phyloP scores from a whole-genome alignment of 2,888 invertebrate species.

The Acrobeloides nanus region DNA sequence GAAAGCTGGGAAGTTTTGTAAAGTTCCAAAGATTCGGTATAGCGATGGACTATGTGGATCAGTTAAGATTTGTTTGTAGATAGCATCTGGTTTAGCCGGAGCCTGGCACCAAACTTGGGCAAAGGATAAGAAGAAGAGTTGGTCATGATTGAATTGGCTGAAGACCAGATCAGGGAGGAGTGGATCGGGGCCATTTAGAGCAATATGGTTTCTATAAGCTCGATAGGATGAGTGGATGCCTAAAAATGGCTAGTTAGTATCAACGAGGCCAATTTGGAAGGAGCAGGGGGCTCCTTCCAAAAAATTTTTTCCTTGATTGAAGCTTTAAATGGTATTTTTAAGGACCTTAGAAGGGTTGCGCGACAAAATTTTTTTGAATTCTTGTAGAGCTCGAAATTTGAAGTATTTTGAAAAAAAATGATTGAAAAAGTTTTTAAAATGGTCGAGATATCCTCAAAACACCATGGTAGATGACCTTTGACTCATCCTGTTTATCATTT shows the following conservation, averaged over 20 bases:
- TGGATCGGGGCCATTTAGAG: constrained; percentile 38
- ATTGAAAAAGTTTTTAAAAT: too few relatives aligned
- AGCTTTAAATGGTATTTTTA: too few relatives aligned
- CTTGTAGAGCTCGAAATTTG: too few relatives aligned
- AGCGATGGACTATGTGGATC: constrained; percentile 45
- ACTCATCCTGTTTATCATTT: too few relatives aligned
- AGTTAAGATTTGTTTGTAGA: constrained; percentile 25
- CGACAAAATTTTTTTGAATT: too few relatives aligned
- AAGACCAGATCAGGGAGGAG: constrained; percentile 36
- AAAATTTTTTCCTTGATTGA: too few relatives aligned
- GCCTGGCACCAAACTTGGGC: constrained; percentile 41
- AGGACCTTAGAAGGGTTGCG: too few relatives aligned
- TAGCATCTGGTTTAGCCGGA: constrained; percentile 18
- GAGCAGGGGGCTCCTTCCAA: too few relatives aligned
- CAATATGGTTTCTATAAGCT: constrained; percentile 35
- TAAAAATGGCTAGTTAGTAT: constrained; percentile 60
- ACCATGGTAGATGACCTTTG: constrained; percentile 21
- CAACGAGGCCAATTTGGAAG: too few relatives aligned
- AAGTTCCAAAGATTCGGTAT: constrained; percentile 38
- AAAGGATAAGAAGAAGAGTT: constrained; percentile 44
- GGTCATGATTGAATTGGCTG: constrained; percentile 40
- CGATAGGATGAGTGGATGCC: constrained; percentile 50
- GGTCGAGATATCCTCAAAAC: too few relatives aligned
- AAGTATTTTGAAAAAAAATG: too few relatives aligned
- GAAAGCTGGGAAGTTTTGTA: constrained; percentile 51